These are phyloP conservation scores for Stenopsyche tienmushanensis DNA, from an alignment of 1,140 invertebrate genomes.

Conservation along the genomic window DNA sequence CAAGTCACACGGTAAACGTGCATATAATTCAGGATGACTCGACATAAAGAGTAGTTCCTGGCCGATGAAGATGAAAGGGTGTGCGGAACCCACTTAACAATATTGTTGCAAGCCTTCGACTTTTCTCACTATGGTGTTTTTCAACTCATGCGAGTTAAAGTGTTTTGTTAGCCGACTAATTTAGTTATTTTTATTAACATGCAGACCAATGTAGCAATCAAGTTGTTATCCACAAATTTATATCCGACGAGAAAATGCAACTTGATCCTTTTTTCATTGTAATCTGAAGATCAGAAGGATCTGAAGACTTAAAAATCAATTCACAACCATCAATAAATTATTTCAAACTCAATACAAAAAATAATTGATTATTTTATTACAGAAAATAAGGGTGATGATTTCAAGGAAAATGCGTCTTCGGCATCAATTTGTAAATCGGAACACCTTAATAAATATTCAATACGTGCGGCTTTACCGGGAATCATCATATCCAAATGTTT, in stretches of 20 bases:
- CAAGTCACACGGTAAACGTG: conserved; percentile 25
- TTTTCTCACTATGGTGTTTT: not conserved
- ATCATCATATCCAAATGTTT: conserved; percentile 16
- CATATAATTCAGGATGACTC: conserved; percentile 35
- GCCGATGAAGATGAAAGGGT: conserved; percentile 29
- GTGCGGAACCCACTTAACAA: conserved; percentile 27
- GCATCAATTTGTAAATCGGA: too few species aligned
- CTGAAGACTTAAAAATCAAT: too few species aligned
- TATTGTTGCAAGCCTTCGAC: not conserved
- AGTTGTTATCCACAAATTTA: not conserved
- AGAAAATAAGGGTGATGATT: too few species aligned
- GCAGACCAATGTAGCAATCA: not conserved
- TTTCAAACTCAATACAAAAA: too few species aligned
- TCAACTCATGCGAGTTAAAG: not conserved
- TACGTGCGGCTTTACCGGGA: not conserved
- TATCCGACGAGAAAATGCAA: too few species aligned
- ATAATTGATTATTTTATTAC: too few species aligned
- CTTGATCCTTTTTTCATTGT: too few species aligned
- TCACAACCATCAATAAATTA: too few species aligned
- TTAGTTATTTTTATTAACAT: conserved; percentile 7
- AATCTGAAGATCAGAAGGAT: too few species aligned
- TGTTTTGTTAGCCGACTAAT: not conserved
- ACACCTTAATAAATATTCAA: too few species aligned
- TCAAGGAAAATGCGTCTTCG: too few species aligned
- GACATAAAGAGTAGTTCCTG: conserved; percentile 12